phyloP scores from a whole-genome alignment of 30 jellyfish, hydroid and myxozoan species.

The Hydractinia symbiolongicarpus region DNA sequence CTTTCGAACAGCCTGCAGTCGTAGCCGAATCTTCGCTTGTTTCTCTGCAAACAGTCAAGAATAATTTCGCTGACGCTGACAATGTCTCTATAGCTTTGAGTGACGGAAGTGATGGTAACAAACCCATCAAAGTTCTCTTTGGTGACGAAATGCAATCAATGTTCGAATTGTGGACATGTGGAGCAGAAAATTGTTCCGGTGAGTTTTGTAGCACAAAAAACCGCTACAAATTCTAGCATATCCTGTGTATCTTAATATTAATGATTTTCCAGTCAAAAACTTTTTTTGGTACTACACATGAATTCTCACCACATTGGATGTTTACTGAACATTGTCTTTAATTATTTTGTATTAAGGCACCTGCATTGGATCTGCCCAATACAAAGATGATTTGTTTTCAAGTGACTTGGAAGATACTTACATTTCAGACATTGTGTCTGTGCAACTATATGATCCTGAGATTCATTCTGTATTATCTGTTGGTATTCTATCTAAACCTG shows the following conservation, averaged over 20 bases:
- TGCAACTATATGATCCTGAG: slow-evolving; percentile 49
- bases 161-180: slow-evolving; percentile 50
- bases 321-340: too few species aligned
- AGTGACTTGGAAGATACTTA: slow-evolving; percentile 9
- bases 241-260: too few species aligned
- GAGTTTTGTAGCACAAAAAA: background rate
- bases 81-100: slow-evolving; percentile 23
- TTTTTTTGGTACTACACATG: too few species aligned
- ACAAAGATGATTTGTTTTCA: slow-evolving; percentile 51
- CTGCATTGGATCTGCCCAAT: slow-evolving; percentile 62
- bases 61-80: slow-evolving; percentile 32
- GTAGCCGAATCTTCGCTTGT: slow-evolving; percentile 35
- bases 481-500: slow-evolving; percentile 35
- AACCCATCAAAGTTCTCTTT: slow-evolving; percentile 22
- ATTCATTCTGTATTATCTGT: slow-evolving; percentile 18
- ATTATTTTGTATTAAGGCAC: slow-evolving; percentile 32
- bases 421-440: slow-evolving; percentile 32
- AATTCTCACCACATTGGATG: too few species aligned
- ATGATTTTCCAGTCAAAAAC: too few species aligned
- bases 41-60: slow-evolving; percentile 42
- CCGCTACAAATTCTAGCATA: too few species aligned
- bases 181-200: slow-evolving; percentile 63
- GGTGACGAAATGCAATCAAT: slow-evolving; percentile 33
- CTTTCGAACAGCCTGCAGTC: slow-evolving; percentile 45
- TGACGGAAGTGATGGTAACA: slow-evolving; percentile 11